These are phyloP conservation scores for Omphaloscelis lunosa DNA, from an alignment of 2,888 invertebrate species.

Conservation along the genomic window DNA sequence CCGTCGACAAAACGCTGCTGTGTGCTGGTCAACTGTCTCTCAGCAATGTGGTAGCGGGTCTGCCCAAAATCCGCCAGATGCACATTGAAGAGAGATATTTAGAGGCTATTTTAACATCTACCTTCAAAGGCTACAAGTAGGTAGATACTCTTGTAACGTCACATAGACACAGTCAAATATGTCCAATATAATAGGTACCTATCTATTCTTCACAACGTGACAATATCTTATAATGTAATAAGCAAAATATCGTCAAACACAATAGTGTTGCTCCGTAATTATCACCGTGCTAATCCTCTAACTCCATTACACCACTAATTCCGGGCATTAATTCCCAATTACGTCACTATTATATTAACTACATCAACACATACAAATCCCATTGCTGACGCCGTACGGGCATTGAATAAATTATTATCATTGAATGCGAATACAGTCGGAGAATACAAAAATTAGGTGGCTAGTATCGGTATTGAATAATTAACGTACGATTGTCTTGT, in stretches of 20 bases:
- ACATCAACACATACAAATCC: slow-evolving; percentile 60
- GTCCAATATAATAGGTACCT: not conserved
- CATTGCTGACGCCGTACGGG: slow-evolving; percentile 33
- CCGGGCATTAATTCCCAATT: slow-evolving; percentile 57
- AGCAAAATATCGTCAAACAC: slow-evolving; percentile 31
- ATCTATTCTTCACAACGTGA: slow-evolving; percentile 31
- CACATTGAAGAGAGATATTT: not conserved
- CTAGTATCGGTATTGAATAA: slow-evolving; percentile 18
- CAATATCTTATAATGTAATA: slow-evolving; percentile 17
- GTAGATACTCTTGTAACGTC: not conserved
- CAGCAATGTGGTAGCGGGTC: not conserved
- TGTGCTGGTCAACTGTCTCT: not conserved
- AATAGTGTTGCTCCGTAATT: slow-evolving; percentile 42
- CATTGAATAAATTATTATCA: slow-evolving; percentile 59
- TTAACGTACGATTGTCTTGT: not conserved
- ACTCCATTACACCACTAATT: slow-evolving; percentile 60
- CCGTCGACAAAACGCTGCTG: too few species aligned
- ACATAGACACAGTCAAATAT: not conserved
- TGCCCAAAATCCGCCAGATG: not conserved
- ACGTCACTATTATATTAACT: slow-evolving; percentile 60
- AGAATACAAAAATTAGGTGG: slow-evolving; percentile 47
- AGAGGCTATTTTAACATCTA: not conserved
- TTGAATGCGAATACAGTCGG: slow-evolving; percentile 45
- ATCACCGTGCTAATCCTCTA: slow-evolving; percentile 58
- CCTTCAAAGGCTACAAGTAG: not conserved